A percentile compares a stretch with the other conserved stretches of the same genome.
Conservation (phyloP, 2,797 vertebrate genomes). For the Apodemus agrarius region DNA sequence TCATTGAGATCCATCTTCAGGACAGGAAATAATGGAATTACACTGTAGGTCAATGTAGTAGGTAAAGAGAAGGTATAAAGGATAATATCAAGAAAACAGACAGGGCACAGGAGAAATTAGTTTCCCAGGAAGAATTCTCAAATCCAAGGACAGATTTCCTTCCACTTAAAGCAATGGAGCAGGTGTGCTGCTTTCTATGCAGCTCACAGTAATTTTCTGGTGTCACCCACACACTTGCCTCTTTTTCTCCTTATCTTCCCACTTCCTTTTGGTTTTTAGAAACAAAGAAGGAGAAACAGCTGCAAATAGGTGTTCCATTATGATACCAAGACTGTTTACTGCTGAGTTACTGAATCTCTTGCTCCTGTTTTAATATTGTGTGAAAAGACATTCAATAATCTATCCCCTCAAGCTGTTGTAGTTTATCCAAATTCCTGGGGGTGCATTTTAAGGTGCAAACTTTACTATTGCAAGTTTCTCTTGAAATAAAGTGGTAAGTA, state of each 20-base stretch:
- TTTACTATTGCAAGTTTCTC: constrained; percentile 46
- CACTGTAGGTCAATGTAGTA: background rate
- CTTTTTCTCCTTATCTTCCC: background rate
- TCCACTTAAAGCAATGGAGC: background rate
- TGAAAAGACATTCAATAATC: constrained; percentile 75
- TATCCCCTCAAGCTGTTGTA: constrained; percentile 52
- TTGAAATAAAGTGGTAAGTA: constrained; percentile 54
- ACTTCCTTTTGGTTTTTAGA: constrained; percentile 47
- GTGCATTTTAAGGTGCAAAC: constrained; percentile 73
- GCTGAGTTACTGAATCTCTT: background rate
- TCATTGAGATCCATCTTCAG: background rate
- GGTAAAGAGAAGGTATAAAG: background rate
- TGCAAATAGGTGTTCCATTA: constrained; percentile 69
- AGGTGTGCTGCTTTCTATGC: background rate
- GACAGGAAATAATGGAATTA: background rate
- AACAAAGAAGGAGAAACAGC: constrained; percentile 3
- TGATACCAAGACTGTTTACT: constrained; percentile 44
- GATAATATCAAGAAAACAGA: background rate
- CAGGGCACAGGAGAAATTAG: background rate
- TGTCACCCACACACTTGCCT: background rate
- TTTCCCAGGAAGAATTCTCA: background rate
- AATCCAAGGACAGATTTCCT: background rate
- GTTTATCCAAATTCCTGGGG: constrained; percentile 63
- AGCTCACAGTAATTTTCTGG: constrained; percentile 22
- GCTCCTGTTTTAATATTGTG: constrained; percentile 50